Percentiles rank a stretch among this genome's conserved stretches.
phyloP scores from a whole-genome alignment of 2,888 invertebrate genomes.

The Mythimna pallens region DNA sequence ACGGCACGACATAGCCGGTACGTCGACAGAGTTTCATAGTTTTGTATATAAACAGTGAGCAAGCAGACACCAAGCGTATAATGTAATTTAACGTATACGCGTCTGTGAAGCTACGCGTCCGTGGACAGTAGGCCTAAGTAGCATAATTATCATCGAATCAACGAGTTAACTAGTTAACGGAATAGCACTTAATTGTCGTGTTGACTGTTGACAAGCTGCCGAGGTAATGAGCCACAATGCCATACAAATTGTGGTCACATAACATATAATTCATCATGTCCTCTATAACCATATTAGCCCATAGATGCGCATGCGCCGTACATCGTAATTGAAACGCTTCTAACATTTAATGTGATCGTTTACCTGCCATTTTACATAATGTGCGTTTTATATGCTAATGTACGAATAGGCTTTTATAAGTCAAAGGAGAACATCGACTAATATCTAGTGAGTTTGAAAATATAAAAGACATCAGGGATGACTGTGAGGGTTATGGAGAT shows the following conservation, averaged over 20 bases:
- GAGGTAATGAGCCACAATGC: conserved; percentile 33
- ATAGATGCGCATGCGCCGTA: conserved; percentile 40
- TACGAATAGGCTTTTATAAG: conserved; percentile 7
- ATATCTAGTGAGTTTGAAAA: not conserved
- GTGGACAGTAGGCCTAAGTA: not conserved
- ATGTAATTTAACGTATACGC: too few relatives aligned
- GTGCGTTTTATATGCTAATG: conserved; percentile 8
- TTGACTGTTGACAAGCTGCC: conserved; percentile 40
- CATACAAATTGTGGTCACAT: conserved; percentile 49
- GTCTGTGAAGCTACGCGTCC: too few relatives aligned
- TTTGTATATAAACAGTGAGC: too few relatives aligned
- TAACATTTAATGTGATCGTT: conserved; percentile 16
- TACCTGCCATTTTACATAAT: conserved; percentile 8
- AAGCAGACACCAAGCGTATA: too few relatives aligned
- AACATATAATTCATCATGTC: conserved; percentile 43
- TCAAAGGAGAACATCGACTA: not conserved
- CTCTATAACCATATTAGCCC: conserved; percentile 35
- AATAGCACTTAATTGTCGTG: conserved; percentile 12
- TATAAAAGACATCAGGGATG: not conserved
- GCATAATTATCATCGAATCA: conserved; percentile 20
- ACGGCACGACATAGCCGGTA: too few relatives aligned
- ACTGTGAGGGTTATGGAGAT: not conserved
- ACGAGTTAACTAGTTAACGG: conserved; percentile 27
- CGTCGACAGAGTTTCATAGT: too few relatives aligned
- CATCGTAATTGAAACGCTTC: conserved; percentile 37